Conservation (phyloP, 1,140 invertebrate genomes). For the Drosophila mayri region DNA sequence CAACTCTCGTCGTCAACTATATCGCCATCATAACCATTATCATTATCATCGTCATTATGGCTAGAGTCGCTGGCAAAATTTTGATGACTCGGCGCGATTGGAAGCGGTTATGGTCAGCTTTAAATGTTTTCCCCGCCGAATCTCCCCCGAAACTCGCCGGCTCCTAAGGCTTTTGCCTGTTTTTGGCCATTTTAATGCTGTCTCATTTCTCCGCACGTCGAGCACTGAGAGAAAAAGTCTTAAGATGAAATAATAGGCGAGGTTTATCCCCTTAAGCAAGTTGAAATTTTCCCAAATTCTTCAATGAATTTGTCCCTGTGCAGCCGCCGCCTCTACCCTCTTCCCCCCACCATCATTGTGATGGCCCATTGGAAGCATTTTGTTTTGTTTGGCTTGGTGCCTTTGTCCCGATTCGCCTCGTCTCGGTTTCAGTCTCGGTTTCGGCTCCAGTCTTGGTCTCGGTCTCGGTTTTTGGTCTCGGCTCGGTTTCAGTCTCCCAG, state of each 20-base stretch:
- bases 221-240: not conserved
- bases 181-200: constrained; percentile 35
- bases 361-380: constrained; percentile 42
- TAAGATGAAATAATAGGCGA: too few relatives aligned
- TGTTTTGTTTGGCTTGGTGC: constrained; percentile 30
- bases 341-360: constrained; percentile 6
- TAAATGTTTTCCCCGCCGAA: constrained; percentile 11
- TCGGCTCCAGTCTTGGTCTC: not conserved
- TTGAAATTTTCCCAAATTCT: not conserved
- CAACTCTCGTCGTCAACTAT: constrained; percentile 27
- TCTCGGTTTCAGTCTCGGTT: constrained; percentile 13
- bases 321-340: not conserved
- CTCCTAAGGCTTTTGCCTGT: constrained; percentile 10
- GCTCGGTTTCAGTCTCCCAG: constrained; percentile 9
- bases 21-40: constrained; percentile 33
- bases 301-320: not conserved
- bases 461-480: not conserved
- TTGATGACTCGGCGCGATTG: constrained; percentile 38
- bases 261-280: too few relatives aligned
- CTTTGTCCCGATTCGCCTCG: constrained; percentile 4
- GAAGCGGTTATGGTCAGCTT: constrained; percentile 33
- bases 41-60: constrained; percentile 30
- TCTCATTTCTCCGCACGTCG: constrained; percentile 2
- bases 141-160: not conserved
- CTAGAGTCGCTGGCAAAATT: constrained; percentile 36